Evolutionary conservation across 2,888 invertebrate species (phyloP).

Genomic region (Sacculina carcini): DNA sequence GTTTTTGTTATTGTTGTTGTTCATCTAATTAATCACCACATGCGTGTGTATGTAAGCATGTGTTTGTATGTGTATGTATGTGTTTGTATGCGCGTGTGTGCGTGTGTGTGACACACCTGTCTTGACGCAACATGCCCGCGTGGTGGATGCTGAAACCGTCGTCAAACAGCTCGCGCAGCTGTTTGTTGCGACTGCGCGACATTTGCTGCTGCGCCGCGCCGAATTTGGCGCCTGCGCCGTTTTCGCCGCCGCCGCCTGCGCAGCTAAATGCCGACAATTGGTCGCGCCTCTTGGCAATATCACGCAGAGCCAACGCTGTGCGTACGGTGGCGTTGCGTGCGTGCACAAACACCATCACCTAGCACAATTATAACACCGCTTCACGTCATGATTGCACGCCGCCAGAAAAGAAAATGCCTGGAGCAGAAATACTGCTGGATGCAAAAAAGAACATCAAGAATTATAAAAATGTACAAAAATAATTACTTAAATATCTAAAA

Average conservation of each 20-base stretch:
- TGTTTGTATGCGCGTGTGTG: no score
- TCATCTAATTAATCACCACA: no score
- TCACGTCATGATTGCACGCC: not conserved
- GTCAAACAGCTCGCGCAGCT: constrained; percentile 53
- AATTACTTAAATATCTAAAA: not conserved
- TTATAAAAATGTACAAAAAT: constrained; percentile 10
- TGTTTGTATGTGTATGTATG: no score
- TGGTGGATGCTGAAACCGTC: constrained; percentile 63
- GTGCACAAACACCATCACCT: constrained; percentile 92
- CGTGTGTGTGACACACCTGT: constrained; percentile 30
- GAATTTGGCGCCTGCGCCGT: constrained; percentile 22
- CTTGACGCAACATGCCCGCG: constrained; percentile 72
- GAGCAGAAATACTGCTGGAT: constrained; percentile 11
- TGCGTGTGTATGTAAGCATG: no score
- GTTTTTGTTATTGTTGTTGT: no score
- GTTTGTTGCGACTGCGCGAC: constrained; percentile 46
- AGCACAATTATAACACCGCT: no score
- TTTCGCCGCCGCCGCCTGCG: no score
- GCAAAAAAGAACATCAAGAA: no score
- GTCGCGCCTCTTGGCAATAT: constrained; percentile 47
- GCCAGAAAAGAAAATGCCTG: not conserved
- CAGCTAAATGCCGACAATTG: constrained; percentile 38
- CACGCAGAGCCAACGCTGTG: constrained; percentile 57
- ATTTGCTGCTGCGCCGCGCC: constrained; percentile 35
- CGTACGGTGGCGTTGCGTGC: constrained; percentile 83